Base-by-base conservation (phyloP, 2,113 vertebrate genomes). In the Leptosomus discolor region DNA sequence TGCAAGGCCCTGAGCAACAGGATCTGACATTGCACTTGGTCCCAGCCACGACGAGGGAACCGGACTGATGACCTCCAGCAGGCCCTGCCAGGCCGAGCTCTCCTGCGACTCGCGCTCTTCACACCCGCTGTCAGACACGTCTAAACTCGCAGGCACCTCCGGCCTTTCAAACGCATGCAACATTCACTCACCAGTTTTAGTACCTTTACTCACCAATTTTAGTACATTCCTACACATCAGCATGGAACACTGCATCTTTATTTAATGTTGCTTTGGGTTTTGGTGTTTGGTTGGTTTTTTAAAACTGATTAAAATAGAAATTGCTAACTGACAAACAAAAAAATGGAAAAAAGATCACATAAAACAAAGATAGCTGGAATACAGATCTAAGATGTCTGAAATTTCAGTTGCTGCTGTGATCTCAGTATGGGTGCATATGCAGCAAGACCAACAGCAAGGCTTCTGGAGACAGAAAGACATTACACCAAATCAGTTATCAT, bases 401-500 rank as follows among this genome's bases (percentile, higher is more conserved):
- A 81, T 41, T 34, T 65, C n/a, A 80, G 57, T 8, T 60, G 68
- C 71, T 68, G 80, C 70, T 78, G 1, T 60, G 51, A 71, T 81
- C 83, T 86, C 93, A 70, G 85, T 22, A 70, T 76, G 58, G 45
- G 26, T 43, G n/a, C 2, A 0, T n/a, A 83, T 39, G 75, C 75
- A 88, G 70, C 67, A 53, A 69, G 88, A 90, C 29, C 0, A 1
- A 90, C 36, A 92, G 75, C 92, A 94, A 69, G 0, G 0, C 4
- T 94, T 60, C 65, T 1, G 1, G 67, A 94, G 81, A 92, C 63
- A 43, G 81, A 94, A 70, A 41, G 79, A 81, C 79, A 8, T 57
- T 57, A 45, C 43, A 74, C 39, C 64, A 91, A 86, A 94, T 75
- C 92, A 87, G 68, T 93, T 78, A 83, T 37, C 74, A 83, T n/a